Evolutionary conservation across 2,797 vertebrate genomes (phyloP), one percentile per base, ranked within the genome.

Genomic region (Dendrocincla fuliginosa): DNA sequence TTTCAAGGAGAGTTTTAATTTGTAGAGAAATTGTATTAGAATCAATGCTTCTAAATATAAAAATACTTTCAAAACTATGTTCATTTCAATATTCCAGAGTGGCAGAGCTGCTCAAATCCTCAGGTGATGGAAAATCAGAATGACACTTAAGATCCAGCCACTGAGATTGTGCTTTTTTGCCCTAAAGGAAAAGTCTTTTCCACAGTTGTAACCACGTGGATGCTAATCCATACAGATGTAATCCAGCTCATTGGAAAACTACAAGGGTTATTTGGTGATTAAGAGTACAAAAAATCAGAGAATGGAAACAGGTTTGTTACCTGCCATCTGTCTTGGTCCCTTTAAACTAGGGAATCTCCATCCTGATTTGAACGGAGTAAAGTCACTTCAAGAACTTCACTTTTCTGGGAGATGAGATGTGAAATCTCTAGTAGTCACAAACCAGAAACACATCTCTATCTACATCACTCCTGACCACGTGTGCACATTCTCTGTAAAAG

Each of bases 1-100:
- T 94, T 82, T 93, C 84, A 91, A 94, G 95, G 63, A 78, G 87
- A 96, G 56, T 94, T 96, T 96, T 96, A 96, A 97, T 97, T 96
- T 93, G 92, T 71, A 39, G 55, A 94, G 59, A 96, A 96, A 95
- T 96, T 88, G 92, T 84, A 93, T 94, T 86, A 82, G 87, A 96
- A 95, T 91, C 91, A 76, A 59, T 82, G 89, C 80, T 68, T 88
- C 92, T 77, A 93, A 97, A 96, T 91, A 93, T 19, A 95, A 96
- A 96, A 95, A 95, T 77, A 84, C 74, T 95, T 94, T 52, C 76
- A 93, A 91, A 94, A 86, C 68, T 86, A 71, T 56, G 73, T 46
- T 95, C 77, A 70, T 94, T 91, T 94, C 84, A 95, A 86, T 96
- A 93, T 64, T 90, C 69, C 85, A 74, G 67, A 52, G 55, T 32